These are phyloP conservation scores for Nanorana parkeri DNA, from an alignment of 2,113 vertebrate genomes.

Conservation along the genomic window DNA sequence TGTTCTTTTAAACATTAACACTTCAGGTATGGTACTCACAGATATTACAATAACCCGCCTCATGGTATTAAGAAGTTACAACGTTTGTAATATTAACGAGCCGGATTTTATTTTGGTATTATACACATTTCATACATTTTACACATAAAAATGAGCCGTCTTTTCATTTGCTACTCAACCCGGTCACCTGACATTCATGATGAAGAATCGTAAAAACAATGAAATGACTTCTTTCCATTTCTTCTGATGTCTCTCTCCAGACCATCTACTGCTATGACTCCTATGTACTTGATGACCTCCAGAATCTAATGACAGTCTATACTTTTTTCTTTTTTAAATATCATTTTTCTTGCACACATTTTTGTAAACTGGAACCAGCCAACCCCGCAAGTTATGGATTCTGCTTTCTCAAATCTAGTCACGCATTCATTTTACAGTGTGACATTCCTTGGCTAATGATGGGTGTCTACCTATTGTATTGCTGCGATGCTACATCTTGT, in stretches of 20 bases:
- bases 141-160: constrained; percentile 42
- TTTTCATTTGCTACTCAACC: constrained; percentile 3
- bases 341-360: too few species aligned
- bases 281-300: too few species aligned
- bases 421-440: too few species aligned
- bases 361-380: too few species aligned
- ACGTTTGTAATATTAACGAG: constrained; percentile 34
- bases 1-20: too few species aligned
- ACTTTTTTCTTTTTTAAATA: too few species aligned
- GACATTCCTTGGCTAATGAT: background rate
- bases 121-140: constrained; percentile 50
- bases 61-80: background rate
- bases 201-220: background rate
- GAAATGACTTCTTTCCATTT: background rate
- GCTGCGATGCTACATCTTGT: constrained; percentile 3
- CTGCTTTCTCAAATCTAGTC: too few species aligned
- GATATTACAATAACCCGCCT: background rate
- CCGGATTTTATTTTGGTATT: constrained; percentile 46
- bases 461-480: constrained; percentile 16
- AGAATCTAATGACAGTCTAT: too few species aligned
- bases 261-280: background rate
- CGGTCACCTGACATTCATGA: background rate
- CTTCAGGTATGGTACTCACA: too few species aligned
- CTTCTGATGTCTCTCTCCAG: background rate
- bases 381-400: too few species aligned